These are phyloP conservation scores for Lonchura striata DNA, from an alignment of 2,113 vertebrate genomes.

Conservation along the genomic window DNA sequence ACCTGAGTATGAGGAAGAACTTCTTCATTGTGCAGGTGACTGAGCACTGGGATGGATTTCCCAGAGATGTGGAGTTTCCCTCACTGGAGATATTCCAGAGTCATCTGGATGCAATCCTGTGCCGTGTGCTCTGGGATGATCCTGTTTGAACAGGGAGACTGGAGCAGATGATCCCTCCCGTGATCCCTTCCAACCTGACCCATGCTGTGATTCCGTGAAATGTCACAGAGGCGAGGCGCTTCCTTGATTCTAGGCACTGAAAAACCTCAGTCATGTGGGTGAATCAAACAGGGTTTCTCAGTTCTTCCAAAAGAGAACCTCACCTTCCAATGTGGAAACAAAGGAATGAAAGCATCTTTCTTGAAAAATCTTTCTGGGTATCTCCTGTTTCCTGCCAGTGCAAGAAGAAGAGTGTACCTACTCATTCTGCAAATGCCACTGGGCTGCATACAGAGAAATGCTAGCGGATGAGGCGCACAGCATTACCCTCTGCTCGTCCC, in stretches of 20 bases:
- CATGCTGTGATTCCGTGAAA: not conserved
- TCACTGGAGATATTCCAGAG: not conserved
- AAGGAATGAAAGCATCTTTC: not conserved
- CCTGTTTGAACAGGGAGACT: not conserved
- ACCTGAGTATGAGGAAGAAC: not conserved
- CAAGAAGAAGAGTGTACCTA: not conserved
- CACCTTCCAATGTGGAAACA: not conserved
- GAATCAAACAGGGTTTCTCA: not conserved
- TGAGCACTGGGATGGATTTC: fast-evolving
- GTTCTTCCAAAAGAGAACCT: not conserved
- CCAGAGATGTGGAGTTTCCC: not conserved
- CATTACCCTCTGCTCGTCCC: not conserved
- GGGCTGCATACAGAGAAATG: not conserved
- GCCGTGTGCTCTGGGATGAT: not conserved
- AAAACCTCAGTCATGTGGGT: not conserved
- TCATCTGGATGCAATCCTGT: not conserved
- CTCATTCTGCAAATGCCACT: not conserved
- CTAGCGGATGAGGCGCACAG: not conserved
- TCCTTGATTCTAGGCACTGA: not conserved
- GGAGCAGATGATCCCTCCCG: not conserved
- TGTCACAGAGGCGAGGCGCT: not conserved
- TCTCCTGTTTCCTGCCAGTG: not conserved
- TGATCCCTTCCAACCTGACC: not conserved
- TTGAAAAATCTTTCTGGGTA: not conserved
- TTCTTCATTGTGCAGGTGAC: fast-evolving